Base-by-base conservation (phyloP, 2,113 vertebrate species). In the Martes martes region DNA sequence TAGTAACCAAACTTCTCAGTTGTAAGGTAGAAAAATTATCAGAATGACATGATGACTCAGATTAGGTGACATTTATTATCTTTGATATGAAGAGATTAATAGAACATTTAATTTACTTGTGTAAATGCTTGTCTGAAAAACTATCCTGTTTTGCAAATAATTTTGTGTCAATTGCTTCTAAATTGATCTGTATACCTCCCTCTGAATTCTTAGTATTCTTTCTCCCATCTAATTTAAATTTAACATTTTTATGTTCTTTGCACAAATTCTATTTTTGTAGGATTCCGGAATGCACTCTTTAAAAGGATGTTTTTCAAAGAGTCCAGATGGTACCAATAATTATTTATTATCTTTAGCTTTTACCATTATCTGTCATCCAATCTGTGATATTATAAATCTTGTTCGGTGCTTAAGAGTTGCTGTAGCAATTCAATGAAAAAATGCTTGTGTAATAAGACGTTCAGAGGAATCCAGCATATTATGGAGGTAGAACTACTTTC, bases 291-390 rank as follows among this genome's bases (percentile, higher is more conserved):
- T 6, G 1, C 85, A 97, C 76, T 98, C 90, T 98, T 98, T 92
- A 98, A 97, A 98, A 97, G 78, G 91, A 97, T 0, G 0, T 91
- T 98, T 98, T 98, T 98, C 94, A 96, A 98, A 97, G 80, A 14
- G 0, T 97, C 98, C 98, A 98, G 98, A 98, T 98, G 98, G 98
- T 96, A 98, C 97, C 91, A 97, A 98, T 98, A 98, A 98, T 98
- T 98, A 98, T 98, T 98, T 98, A 99, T 98, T 98, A 98, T 98
- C 98, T 98, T 98, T 98, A 98, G 97, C 95, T 98, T 95, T 95
- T 92, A 96, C 91, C 96, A 98, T 98, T 98, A 98, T 98, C 98
- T 95, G 82, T 97, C 98, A 96, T 87, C 91, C 97, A 98, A 98
- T 98, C 98, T 98, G 98, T 97, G 97, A 98, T 95, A 98, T 97